Percentiles rank a stretch among this genome's conserved stretches.
phyloP scores from a whole-genome alignment of 2,113 vertebrate genomes.

The Sardina pilchardus region DNA sequence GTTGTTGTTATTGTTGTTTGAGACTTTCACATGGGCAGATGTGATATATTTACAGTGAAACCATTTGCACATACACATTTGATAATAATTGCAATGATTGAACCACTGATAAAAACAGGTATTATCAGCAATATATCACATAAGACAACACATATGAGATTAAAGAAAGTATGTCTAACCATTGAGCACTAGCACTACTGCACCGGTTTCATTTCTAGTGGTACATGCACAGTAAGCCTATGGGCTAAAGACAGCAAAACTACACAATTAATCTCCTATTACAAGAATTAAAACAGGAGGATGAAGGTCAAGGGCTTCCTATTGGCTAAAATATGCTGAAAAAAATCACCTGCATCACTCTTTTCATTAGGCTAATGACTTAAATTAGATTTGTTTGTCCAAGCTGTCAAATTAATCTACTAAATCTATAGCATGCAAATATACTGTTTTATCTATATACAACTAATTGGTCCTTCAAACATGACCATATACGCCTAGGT shows the following conservation, averaged over 20 bases:
- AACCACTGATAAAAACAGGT: background rate
- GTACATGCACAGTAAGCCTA: too few species aligned
- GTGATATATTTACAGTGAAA: background rate
- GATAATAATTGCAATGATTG: background rate
- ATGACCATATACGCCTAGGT: background rate
- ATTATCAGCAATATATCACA: background rate
- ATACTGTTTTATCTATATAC: background rate
- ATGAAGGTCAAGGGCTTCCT: slow-evolving; percentile 42
- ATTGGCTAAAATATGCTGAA: too few species aligned
- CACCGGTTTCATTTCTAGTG: too few species aligned
- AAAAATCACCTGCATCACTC: too few species aligned
- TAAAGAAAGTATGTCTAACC: too few species aligned
- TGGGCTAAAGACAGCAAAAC: background rate
- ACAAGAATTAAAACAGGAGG: slow-evolving; percentile 33
- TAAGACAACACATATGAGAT: too few species aligned
- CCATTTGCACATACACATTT: background rate
- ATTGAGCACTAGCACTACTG: too few species aligned
- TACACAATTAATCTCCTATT: slow-evolving; percentile 31
- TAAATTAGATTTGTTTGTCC: too few species aligned
- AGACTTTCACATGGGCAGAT: background rate
- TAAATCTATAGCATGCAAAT: too few species aligned
- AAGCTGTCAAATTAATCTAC: too few species aligned
- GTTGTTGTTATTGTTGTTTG: background rate
- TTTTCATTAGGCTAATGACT: too few species aligned
- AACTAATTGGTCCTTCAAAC: background rate